phyloP scores from a whole-genome alignment of 2,797 vertebrate species.

The Coracias cyanogaster region DNA sequence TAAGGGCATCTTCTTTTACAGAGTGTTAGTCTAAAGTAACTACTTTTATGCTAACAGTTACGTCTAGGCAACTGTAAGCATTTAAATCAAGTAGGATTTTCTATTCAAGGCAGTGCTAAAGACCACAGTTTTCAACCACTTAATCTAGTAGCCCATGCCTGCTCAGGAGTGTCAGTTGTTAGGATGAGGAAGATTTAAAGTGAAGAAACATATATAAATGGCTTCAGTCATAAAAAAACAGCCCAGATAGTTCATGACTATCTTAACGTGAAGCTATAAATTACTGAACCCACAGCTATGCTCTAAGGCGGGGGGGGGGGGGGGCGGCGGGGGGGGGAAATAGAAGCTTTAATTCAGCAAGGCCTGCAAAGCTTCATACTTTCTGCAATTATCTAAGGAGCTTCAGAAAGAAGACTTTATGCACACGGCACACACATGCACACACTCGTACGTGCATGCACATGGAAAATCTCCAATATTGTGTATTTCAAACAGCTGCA shows the following conservation, averaged over 20 bases:
- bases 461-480: background rate
- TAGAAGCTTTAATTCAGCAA: background rate
- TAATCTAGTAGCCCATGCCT: constrained; percentile 34
- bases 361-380: background rate
- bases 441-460: accelerated
- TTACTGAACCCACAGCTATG: background rate
- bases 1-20: constrained; percentile 64
- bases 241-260: background rate
- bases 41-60: constrained; percentile 54
- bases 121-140: background rate
- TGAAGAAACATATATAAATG: background rate
- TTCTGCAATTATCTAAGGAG: background rate
- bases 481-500: background rate
- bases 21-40: constrained; percentile 29
- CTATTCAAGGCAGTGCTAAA: constrained; percentile 11
- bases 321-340: no score
- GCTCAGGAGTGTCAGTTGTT: constrained; percentile 10
- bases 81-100: constrained; percentile 69
- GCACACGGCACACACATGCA: no score
- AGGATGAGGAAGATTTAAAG: constrained; percentile 14
- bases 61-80: constrained; percentile 40
- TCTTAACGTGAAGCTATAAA: constrained; percentile 39
- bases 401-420: background rate
- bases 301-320: background rate
- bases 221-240: constrained; percentile 3